These are phyloP conservation scores for Microplitis demolitor DNA, from an alignment of 1,140 invertebrate genomes.

Conservation along the genomic window DNA sequence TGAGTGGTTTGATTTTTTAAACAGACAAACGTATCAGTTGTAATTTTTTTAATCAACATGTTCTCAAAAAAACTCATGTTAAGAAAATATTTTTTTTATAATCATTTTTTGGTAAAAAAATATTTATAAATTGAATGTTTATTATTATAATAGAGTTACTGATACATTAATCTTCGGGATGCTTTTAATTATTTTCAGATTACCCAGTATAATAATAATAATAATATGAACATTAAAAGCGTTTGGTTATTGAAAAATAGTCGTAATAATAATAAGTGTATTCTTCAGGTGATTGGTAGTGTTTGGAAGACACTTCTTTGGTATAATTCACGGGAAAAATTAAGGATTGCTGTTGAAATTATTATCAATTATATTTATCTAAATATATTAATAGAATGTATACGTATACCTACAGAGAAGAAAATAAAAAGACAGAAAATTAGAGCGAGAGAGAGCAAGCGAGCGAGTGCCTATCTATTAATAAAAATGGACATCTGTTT, in stretches of 20 bases:
- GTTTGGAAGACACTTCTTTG: slow-evolving; percentile 23
- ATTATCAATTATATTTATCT: background rate
- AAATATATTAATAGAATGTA: background rate
- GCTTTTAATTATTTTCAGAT: no score
- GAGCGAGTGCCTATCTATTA: background rate
- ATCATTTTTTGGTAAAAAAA: no score
- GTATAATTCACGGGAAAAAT: slow-evolving; percentile 19
- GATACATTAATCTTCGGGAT: no score
- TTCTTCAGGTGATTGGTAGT: background rate
- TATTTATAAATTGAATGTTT: no score
- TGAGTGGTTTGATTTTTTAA: background rate
- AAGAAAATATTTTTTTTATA: no score
- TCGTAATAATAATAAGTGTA: background rate
- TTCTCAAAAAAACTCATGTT: no score
- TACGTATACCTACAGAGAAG: background rate
- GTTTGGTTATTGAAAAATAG: background rate
- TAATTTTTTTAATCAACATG: background rate
- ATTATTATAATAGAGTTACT: no score
- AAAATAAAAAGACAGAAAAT: background rate
- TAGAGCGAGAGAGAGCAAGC: background rate
- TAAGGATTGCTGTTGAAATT: background rate
- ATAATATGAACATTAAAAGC: no score
- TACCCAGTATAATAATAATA: no score
- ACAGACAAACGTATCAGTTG: background rate
- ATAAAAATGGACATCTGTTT: background rate